These are phyloP conservation scores for Struthidea cinerea DNA, from an alignment of 2,113 vertebrate genomes.

Conservation along the genomic window DNA sequence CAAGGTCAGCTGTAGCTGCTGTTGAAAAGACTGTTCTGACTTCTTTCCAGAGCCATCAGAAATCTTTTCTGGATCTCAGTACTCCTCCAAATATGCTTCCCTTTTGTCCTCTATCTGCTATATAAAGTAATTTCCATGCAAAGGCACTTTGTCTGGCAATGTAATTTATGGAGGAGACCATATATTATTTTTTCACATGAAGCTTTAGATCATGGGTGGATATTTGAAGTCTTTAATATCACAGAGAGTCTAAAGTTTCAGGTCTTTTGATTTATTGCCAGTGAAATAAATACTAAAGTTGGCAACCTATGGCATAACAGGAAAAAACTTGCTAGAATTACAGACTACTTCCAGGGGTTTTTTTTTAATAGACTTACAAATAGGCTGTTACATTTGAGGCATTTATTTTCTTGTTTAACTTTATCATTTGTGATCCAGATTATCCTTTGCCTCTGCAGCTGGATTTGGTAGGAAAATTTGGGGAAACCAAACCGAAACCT, in stretches of 20 bases:
- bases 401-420: background rate
- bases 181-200: slow-evolving; percentile 41
- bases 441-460: background rate
- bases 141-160: background rate
- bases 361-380: background rate
- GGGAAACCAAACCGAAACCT: background rate
- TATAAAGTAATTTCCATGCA: background rate
- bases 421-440: background rate
- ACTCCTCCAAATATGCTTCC: background rate
- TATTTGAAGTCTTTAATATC: slow-evolving; percentile 3
- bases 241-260: slow-evolving; percentile 12
- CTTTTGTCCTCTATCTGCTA: background rate
- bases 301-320: background rate
- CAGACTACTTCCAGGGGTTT: background rate
- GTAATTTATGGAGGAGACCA: background rate
- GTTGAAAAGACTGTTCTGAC: background rate
- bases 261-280: slow-evolving; percentile 16
- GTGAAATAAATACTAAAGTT: background rate
- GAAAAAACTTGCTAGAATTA: slow-evolving; percentile 25
- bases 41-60: background rate
- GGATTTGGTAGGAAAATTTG: background rate
- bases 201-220: background rate
- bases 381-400: background rate
- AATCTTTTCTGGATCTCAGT: background rate
- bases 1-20: background rate